Evolutionary conservation across 1,140 invertebrate genomes (phyloP), one percentile per base, ranked within the genome.

Genomic region (Trinorchestia longiramus): DNA sequence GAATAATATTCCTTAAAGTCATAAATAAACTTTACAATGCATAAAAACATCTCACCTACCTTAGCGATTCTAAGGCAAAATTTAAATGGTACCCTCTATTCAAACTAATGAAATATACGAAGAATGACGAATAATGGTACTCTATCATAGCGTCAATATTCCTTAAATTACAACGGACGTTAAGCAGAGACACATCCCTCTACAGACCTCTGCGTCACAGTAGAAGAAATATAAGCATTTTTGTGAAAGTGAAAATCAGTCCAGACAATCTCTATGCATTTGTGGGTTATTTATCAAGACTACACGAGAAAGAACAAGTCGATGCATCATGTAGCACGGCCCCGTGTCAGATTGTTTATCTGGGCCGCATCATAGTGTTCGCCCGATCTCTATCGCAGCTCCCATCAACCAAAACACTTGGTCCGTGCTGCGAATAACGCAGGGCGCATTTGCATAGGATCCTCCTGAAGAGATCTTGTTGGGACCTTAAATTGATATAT

Each of bases 401-500:
- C 6, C 40, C 40, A 40, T 43, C 44, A n/a, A 43, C 3, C 92
- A 40, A 94, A 94, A 94, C 92, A 47, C 44, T 94, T 47, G 92
- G 92, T 43, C 44, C 43, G 92, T 94, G 92, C 44, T 47, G 92
- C 40, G 92, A 94, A 45, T 94, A 94, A 47, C 92, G 43, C 92
- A 23, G 44, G 36, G 3, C 44, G 40, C 43, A 94, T 94, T 94
- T 94, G 92, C 92, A 94, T 94, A 94, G 40, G 43, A 43, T 47
- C 92, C 92, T 94, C 92, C 43, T 40, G 44, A 94, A 94, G 43
- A 47, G 40, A 4, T 43, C 92, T 94, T 94, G 92, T 94, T 94
- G 92, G 43, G 44, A 44, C 92, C 44, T 47, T 94, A 94, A 94
- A 94, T 94, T 94, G 92, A 94, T 94, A 94, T 94, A 94, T 94